Evolutionary conservation across 2,113 vertebrate genomes (phyloP).

Genomic region (Todiramphus saurophagus): DNA sequence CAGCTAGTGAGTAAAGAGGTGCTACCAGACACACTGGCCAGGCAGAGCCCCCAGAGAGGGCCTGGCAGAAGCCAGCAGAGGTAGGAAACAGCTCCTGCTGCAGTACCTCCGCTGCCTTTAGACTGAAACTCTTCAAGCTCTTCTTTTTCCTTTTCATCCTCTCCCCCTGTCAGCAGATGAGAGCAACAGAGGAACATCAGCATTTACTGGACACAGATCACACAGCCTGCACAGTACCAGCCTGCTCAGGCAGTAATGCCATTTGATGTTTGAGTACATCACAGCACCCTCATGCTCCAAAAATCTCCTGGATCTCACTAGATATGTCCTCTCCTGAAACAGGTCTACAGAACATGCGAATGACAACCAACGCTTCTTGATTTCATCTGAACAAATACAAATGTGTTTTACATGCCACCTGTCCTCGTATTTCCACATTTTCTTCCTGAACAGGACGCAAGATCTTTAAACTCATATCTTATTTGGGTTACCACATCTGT

Average conservation of each 20-base stretch:
- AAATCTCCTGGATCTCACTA: not conserved
- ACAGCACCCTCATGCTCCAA: not conserved
- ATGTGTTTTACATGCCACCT: not conserved
- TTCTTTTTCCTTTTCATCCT: not conserved
- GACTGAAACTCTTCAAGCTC: not conserved
- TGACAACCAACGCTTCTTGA: not conserved
- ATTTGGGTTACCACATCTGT: not conserved
- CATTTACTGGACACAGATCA: not conserved
- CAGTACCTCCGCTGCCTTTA: not conserved
- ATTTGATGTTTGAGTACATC: not conserved
- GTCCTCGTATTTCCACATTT: not conserved
- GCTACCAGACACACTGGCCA: not conserved
- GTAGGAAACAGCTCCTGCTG: not conserved
- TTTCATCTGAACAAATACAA: not conserved
- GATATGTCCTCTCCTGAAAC: not conserved
- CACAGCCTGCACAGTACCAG: not conserved
- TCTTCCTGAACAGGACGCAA: not conserved
- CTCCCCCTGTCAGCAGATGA: not conserved
- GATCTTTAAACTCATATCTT: not conserved
- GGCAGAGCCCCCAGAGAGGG: not conserved
- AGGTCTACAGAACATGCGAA: not conserved
- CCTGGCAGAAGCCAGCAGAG: not conserved
- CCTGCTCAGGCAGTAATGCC: not conserved
- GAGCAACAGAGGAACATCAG: not conserved
- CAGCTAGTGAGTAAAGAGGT: not conserved